Base-by-base conservation (phyloP, 2,113 vertebrate species). In the Pitta sordida region DNA sequence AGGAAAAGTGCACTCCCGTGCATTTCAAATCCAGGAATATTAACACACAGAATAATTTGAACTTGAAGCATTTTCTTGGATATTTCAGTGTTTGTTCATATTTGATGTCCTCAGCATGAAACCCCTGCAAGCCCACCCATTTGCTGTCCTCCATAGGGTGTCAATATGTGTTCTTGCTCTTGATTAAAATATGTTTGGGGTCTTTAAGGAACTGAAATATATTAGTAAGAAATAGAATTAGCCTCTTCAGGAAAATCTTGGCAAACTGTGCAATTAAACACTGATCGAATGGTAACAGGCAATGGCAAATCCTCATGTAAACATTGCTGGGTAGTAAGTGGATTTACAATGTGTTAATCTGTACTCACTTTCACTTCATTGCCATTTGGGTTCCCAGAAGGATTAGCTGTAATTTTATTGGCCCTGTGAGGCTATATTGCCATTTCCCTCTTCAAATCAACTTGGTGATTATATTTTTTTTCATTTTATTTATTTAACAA, bases 351-450 rank as follows among this genome's bases (percentile, higher is more conserved):
- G 97, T 98, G 98, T 97, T 98, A 98, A 98, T 98, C 98, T 98
- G 96, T 96, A 97, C 97, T 98, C 98, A 97, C 98, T 98, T 98
- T 97, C 97, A 98, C 98, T 99, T 98, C 98, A 98, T 99, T 99
- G 98, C 98, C 98, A 98, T 98, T 97, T 98, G 97, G 98, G 98
- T 98, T 98, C 98, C 98, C 98, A 97, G 96, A 98, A 97, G 98
- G 98, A 99, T 99, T 99, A 99, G 97, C 98, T 98, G 98, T 98
- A 98, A 97, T 98, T 98, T 98, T 97, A 98, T 98, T 98, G 98
- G 97, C 97, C 98, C 97, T 98, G 98, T 98, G 98, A 98, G 94
- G 97, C 97, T 97, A 96, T 98, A 97, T 98, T 97, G 94, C 86
- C 95, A 93, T 96, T 97, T 96, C 84, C 84, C 86, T 95, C 97